A percentile compares a stretch with the other conserved stretches of the same genome.
phyloP scores from a whole-genome alignment of 2,888 invertebrate genomes.

The Mythimna ferrago region DNA sequence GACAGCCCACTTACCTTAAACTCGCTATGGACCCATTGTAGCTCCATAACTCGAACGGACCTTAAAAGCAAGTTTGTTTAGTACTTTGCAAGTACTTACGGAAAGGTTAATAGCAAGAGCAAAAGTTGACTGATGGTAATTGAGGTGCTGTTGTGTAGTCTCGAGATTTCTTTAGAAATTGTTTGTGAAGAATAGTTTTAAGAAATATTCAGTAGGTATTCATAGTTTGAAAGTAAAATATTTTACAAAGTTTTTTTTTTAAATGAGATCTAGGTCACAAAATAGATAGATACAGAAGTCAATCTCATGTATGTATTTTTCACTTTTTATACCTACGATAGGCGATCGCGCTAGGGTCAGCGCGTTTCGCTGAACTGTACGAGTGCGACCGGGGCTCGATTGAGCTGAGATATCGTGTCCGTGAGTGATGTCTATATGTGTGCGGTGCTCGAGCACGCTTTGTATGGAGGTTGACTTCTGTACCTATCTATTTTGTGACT shows the following conservation, averaged over 20 bases:
- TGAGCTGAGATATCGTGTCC: too few relatives aligned
- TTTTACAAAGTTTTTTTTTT: background rate
- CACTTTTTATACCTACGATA: too few relatives aligned
- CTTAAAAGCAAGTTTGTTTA: slow-evolving; percentile 47
- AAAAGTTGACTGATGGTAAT: slow-evolving; percentile 26
- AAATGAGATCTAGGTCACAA: background rate
- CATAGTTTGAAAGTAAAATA: background rate
- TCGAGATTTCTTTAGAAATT: slow-evolving; percentile 22
- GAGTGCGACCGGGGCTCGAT: too few relatives aligned
- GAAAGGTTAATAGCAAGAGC: slow-evolving; percentile 33
- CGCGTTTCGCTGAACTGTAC: too few relatives aligned
- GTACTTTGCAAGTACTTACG: slow-evolving; percentile 35
- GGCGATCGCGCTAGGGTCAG: too few relatives aligned
- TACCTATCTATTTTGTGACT: too few relatives aligned
- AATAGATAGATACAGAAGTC: too few relatives aligned
- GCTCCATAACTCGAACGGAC: slow-evolving; percentile 30
- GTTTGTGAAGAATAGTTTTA: slow-evolving; percentile 10
- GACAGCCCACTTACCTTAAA: slow-evolving; percentile 37
- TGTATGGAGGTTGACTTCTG: too few relatives aligned
- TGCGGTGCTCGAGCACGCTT: too few relatives aligned
- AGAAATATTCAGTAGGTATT: background rate
- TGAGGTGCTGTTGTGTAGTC: slow-evolving; percentile 9
- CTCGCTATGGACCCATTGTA: slow-evolving; percentile 36
- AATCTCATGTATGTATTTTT: too few relatives aligned
- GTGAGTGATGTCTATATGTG: too few relatives aligned